Base-by-base conservation (phyloP, 2,888 invertebrate species). In the Macaria notata region DNA sequence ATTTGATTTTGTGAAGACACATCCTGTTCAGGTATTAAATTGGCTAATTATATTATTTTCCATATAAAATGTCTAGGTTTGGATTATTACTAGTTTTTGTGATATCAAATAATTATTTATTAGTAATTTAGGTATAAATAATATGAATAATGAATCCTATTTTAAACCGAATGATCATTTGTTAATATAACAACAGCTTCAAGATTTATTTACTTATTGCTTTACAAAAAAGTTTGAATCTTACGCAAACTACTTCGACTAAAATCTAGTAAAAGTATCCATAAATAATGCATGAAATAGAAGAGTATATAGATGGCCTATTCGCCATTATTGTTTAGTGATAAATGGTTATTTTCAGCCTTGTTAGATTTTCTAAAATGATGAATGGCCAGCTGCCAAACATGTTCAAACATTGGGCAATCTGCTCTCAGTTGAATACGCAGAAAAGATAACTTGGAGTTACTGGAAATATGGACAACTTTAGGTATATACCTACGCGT, bases 281-380 rank as follows among this genome's bases (percentile, higher is more conserved):
- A 36, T 36, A 4, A 36, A 36, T 36, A 36, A 36, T 36, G 19
- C 19, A 19, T 19, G 3, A 36, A 6, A 36, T 36, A 36, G 33
- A 6, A 36, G 19, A 36, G 33, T 36, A 36, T 2, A 36, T 4
- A 7, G 4, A 36, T 36, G 7, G 33, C 7, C 7, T 36, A 36
- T 36, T 36, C 4, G 33, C 33, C 33, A 36, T 36, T 36, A 4
- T 6, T 6, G 33, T 31, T 36, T 44, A 46, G 9, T 51, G 43
- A 56, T 47, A 47, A 56, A 51, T 51, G 51, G 49, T 44, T 51
- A n/a, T 33, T 5, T 19, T 4, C 30, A 52, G 49, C 56, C 56
- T 57, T 57, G 52, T 52, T 57, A 49, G 38, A 48, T 57, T 49
- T 52, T 38, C 56, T 46, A 44, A 42, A 31, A 31, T 45, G 51